Evolutionary conservation across 2,797 vertebrate genomes (phyloP).

Genomic region (Ctenosaura bakeri): DNA sequence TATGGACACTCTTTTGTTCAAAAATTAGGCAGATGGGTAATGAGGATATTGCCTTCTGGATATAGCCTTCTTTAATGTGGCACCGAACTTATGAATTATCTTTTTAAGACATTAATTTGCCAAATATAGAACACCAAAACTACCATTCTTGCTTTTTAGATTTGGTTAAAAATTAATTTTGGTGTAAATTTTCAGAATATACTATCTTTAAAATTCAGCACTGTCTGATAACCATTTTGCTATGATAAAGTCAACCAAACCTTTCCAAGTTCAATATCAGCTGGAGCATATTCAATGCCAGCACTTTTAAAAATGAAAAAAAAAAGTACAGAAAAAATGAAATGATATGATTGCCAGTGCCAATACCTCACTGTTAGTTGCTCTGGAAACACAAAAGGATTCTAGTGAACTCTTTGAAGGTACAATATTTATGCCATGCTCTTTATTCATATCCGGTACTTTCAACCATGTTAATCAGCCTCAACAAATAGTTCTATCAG

Average conservation of each 20-base stretch:
- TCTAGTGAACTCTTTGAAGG: conserved; percentile 40
- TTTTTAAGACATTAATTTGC: not conserved
- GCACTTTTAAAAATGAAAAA: not conserved
- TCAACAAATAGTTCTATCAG: conserved; percentile 63
- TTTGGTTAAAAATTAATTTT: not conserved
- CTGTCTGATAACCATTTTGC: not conserved
- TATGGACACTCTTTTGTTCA: not conserved
- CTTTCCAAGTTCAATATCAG: not conserved
- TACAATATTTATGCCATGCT: conserved; percentile 33
- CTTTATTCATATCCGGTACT: conserved; percentile 50
- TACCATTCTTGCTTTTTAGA: not conserved
- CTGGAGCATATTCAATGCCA: not conserved
- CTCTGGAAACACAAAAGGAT: conserved; percentile 27
- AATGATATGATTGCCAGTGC: conserved; percentile 13
- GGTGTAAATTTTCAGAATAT: conserved; percentile 8
- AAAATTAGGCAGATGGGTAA: not conserved
- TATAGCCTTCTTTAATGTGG: not conserved
- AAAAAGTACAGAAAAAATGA: conserved; percentile 21
- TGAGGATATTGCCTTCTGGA: not conserved
- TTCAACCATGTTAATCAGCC: conserved; percentile 53
- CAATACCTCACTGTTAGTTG: conserved; percentile 37
- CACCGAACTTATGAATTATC: not conserved
- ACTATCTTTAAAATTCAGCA: not conserved
- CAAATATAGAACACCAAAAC: not conserved
- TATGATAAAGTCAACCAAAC: not conserved